A percentile compares a stretch with the other conserved stretches of the same genome.
phyloP scores from a whole-genome alignment of 2,888 invertebrate genomes.

The Tetropium fuscum region DNA sequence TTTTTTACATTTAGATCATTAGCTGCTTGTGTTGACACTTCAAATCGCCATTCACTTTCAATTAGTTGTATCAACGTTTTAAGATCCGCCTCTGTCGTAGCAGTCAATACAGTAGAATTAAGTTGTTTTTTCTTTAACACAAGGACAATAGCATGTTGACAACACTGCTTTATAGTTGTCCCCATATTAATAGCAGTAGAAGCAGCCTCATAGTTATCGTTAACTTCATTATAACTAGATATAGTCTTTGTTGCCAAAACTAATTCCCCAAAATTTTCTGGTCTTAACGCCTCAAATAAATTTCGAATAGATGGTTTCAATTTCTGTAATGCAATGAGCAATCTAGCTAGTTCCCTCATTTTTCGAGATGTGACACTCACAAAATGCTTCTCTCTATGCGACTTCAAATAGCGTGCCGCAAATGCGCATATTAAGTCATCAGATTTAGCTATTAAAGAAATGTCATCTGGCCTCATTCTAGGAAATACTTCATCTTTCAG shows the following conservation, averaged over 20 bases:
- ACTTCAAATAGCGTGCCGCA: constrained; percentile 33
- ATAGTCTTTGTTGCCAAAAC: background rate
- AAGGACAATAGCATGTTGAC: background rate
- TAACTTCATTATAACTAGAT: background rate
- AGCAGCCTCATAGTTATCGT: background rate
- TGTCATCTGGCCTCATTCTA: constrained; percentile 17
- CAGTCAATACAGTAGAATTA: background rate
- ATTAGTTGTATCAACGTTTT: background rate
- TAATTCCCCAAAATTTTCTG: constrained; percentile 14
- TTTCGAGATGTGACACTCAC: constrained; percentile 24
- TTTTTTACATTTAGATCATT: constrained; percentile 30
- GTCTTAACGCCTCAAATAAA: constrained; percentile 11
- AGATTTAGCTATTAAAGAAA: constrained; percentile 29
- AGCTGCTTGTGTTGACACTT: constrained; percentile 16
- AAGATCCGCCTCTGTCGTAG: background rate
- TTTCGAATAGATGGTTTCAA: background rate
- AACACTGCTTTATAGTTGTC: background rate
- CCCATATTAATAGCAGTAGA: background rate
- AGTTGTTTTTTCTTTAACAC: background rate
- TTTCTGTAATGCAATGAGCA: constrained; percentile 3
- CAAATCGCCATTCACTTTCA: constrained; percentile 5
- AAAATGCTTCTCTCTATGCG: constrained; percentile 30
- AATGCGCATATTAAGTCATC: constrained; percentile 35
- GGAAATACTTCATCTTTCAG: constrained; percentile 16
- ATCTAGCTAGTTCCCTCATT: constrained; percentile 4